phyloP scores from a whole-genome alignment of 2,797 vertebrate species.

The Tadarida brasiliensis region DNA sequence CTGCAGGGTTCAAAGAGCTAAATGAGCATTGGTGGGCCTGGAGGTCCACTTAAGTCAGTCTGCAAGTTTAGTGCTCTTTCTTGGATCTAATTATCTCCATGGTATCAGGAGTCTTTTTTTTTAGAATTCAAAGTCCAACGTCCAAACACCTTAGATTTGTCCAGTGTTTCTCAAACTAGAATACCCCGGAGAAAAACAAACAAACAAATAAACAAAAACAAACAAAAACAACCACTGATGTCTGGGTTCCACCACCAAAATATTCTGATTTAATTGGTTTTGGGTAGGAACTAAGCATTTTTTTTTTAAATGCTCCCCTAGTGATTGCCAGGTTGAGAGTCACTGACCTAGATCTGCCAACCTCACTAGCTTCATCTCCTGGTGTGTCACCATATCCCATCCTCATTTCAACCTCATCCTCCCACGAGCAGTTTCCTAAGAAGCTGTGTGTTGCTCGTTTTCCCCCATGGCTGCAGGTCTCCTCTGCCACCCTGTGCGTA shows the following conservation, averaged over 20 bases:
- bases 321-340: neutral
- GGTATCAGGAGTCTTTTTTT: neutral
- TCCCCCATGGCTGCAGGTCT: neutral
- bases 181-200: neutral
- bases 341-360: too few species aligned
- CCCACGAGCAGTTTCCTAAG: neutral
- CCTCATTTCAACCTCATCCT: neutral
- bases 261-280: neutral
- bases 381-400: accelerated
- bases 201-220: neutral
- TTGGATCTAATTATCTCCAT: neutral
- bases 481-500: neutral
- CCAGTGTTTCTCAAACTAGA: neutral
- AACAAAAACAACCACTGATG: neutral
- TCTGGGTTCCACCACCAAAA: neutral
- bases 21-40: neutral
- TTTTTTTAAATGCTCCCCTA: neutral
- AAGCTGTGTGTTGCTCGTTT: neutral
- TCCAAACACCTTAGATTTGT: neutral
- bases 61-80: neutral
- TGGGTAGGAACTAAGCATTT: neutral
- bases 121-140: neutral
- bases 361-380: neutral
- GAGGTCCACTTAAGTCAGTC: neutral
- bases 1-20: neutral